Base-by-base conservation (phyloP, 2,888 invertebrate genomes). In the Tetragnatha montana region DNA sequence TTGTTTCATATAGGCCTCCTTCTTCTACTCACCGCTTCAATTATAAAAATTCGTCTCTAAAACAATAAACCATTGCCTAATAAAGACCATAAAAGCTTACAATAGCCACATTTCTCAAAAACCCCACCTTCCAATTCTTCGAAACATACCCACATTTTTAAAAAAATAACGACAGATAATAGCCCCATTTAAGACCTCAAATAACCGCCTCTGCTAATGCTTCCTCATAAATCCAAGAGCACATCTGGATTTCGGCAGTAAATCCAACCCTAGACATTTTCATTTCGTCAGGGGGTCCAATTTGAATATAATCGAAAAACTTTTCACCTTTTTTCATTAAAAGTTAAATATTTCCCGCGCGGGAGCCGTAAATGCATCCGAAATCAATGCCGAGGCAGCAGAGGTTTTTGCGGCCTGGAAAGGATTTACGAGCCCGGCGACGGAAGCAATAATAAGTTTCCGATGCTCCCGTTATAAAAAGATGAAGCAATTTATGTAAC, bases 401-500 rank as follows among this genome's bases (percentile, higher is more conserved):
- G 12, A 60, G 60, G 12, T 60, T 60, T 60, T 17, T 60, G 60
- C 60, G 17, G 60, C 12, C 60, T 7, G 60, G 60, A 10, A 60
- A 60, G 17, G 17, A 60, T 60, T 60, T 60, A 60, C 60, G 60
- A 3, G 60, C 60, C 17, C 60, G 12, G 60, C 60, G 60, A 60
- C 60, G 60, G 60, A 60, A 60, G 60, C 8, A 8, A 60, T 60
- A 60, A 60, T 10, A 60, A 60, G 60, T 60, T 60, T 60, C 60
- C 60, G 60, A 60, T 60, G 60, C 14, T 17, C 60, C 17, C 12
- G 4, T 60, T 17, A 60, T 60, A 60, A 60, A 60, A 60, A 60
- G 60, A 60, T 60, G 60, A 60, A 60, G 60, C 60, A 60, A 60
- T 60, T 60, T 60, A 60, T 60, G 60, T 60, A 60, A 60, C 60